Conservation (phyloP, 2,113 vertebrate genomes). For the Nesogale talazaci region DNA sequence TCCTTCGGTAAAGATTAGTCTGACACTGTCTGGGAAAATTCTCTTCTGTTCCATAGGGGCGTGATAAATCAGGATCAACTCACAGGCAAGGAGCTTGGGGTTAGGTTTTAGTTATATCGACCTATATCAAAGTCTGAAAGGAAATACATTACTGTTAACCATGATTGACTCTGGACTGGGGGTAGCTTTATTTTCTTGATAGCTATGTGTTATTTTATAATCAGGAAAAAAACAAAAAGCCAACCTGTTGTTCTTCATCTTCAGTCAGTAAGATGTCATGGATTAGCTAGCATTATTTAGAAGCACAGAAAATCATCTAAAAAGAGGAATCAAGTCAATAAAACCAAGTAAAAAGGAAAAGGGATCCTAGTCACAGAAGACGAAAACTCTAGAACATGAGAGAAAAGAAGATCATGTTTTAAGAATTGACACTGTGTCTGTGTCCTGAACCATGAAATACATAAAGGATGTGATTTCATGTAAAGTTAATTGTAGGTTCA, state of each 20-base stretch:
- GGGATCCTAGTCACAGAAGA: conserved; percentile 17
- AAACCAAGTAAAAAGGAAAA: background rate
- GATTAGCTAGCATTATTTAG: conserved; percentile 51
- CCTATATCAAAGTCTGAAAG: background rate
- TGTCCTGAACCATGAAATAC: background rate
- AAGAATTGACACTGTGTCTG: conserved; percentile 48
- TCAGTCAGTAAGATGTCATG: conserved; percentile 28
- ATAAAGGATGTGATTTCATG: background rate
- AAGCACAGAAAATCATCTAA: conserved; percentile 32
- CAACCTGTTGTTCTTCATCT: background rate
- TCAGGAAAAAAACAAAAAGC: conserved; percentile 44
- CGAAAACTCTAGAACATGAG: conserved; percentile 28
- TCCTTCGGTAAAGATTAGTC: too few relatives aligned
- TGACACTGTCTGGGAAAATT: too few relatives aligned
- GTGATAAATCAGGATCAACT: background rate
- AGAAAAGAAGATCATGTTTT: background rate
- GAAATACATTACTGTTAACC: background rate
- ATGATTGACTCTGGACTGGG: background rate
- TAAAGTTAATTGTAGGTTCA: conserved; percentile 19
- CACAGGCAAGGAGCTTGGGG: background rate
- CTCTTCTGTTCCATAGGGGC: background rate
- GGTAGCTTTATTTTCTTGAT: conserved; percentile 24
- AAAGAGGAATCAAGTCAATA: conserved; percentile 25
- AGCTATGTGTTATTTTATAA: conserved; percentile 24
- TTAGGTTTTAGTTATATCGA: background rate